Percentiles rank a stretch among this genome's conserved stretches.
Evolutionary conservation across 2,888 invertebrate species (phyloP).

Genomic region (Pseudoips prasinana): DNA sequence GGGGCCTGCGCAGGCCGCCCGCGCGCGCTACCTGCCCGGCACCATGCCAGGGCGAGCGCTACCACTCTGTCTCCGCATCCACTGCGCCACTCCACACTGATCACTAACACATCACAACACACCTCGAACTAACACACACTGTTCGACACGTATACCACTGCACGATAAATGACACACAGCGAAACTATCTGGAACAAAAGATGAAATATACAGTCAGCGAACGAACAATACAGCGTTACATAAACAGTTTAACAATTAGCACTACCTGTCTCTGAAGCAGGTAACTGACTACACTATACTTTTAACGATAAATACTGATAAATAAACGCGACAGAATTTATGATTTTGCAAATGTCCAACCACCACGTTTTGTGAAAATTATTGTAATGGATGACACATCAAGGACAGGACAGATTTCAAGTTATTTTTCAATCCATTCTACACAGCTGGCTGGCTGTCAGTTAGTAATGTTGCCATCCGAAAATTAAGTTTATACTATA

Average conservation of each 20-base stretch:
- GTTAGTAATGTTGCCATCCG: constrained; percentile 60
- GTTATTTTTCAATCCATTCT: constrained; percentile 71
- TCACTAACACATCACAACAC: constrained; percentile 51
- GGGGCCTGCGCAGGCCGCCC: constrained; percentile 81
- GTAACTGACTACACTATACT: constrained; percentile 16
- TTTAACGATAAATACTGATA: constrained; percentile 18
- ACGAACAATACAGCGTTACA: constrained; percentile 74
- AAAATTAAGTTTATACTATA: no score
- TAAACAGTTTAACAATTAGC: constrained; percentile 73
- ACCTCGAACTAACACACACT: constrained; percentile 38
- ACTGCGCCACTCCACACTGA: constrained; percentile 45
- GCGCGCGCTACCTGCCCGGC: constrained; percentile 82
- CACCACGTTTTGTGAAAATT: constrained; percentile 62
- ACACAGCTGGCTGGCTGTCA: constrained; percentile 77
- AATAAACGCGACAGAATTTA: constrained; percentile 26
- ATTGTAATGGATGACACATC: constrained; percentile 77
- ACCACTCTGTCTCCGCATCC: constrained; percentile 66
- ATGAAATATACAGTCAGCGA: constrained; percentile 63
- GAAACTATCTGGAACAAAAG: constrained; percentile 73
- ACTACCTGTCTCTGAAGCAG: constrained; percentile 56
- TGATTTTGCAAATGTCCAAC: constrained; percentile 34
- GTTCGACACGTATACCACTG: constrained; percentile 35
- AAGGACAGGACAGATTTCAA: constrained; percentile 69
- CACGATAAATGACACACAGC: constrained; percentile 51
- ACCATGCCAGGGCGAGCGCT: constrained; percentile 78